Base-by-base conservation (phyloP, 2,888 invertebrate genomes). In the Limnephilus rhombicus region DNA sequence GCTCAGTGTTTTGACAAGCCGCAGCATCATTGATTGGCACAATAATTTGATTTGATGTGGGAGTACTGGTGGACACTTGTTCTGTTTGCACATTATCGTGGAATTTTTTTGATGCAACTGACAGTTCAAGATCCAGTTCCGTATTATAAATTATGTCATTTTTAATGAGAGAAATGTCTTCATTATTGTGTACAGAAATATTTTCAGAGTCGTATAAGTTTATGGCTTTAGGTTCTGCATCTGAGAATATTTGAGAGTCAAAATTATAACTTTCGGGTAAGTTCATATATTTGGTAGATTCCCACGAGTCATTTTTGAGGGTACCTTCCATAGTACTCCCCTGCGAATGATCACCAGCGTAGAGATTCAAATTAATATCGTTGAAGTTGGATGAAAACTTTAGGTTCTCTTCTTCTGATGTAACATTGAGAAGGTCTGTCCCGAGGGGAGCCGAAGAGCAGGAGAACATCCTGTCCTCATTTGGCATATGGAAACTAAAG, bases 361-460 rank as follows among this genome's bases (percentile, higher is more conserved):
- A 92, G 41, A 93, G 24, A 92, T 92, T 90, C 45, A 90, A 45
- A 83, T 93, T 93, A 82, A 93, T 91, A 81, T 96, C 96, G 93
- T 96, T 96, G 92, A 96, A 96, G 94, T 96, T 96, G 0, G 96
- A 96, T 0, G 96, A 96, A 94, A 96, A 96, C 11, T 96, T 96
- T 49, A 96, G 93, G n/a, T 96, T 93, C 94, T 96, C 96, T 94
- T 96, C 96, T 94, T 95, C 96, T 18, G 85, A 85, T 11, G 90
- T 31, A 83, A 90, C 83, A 83, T 83, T 90, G 12, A 90, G 45
- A 45, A 83, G 90, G 83, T 83, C 90, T 34, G 89, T 29, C 31
- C n/a, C 45, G 18, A 37, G 82, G 53, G 49, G 11, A 11, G 45
- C 89, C 18, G 45, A 80, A 18, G 89, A 9, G 29, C 41, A 81